These are phyloP conservation scores for Polydrusus pterygomalis DNA, from an alignment of 2,888 invertebrate species.

Conservation along the genomic window DNA sequence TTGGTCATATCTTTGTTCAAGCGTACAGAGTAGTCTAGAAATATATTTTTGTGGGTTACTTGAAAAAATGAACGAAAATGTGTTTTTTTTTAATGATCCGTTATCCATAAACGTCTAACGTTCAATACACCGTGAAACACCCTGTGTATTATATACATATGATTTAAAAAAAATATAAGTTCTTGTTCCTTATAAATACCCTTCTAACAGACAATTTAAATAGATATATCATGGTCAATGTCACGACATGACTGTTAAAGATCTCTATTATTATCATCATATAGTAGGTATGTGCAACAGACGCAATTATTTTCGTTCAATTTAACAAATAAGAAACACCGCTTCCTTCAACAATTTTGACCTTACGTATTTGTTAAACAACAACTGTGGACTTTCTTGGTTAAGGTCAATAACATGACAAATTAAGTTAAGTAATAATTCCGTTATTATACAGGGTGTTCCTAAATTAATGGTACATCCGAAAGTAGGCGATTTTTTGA, in stretches of 20 bases:
- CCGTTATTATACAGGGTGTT: conserved; percentile 23
- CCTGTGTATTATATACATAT: too few relatives aligned
- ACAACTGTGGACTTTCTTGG: conserved; percentile 6
- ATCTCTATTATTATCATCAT: not conserved
- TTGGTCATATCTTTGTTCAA: too few relatives aligned
- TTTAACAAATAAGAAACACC: conserved; percentile 3
- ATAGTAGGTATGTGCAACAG: conserved; percentile 4
- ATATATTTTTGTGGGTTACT: too few relatives aligned
- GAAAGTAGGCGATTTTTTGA: too few relatives aligned
- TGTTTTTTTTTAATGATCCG: too few relatives aligned
- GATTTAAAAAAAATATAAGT: too few relatives aligned
- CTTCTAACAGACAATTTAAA: not conserved
- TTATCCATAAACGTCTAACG: too few relatives aligned
- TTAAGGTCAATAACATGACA: conserved; percentile 30
- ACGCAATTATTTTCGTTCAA: not conserved
- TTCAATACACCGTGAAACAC: too few relatives aligned
- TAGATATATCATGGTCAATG: not conserved
- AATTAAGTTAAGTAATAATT: conserved; percentile 11
- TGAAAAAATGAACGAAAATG: too few relatives aligned
- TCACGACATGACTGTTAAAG: not conserved
- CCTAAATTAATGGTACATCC: too few relatives aligned
- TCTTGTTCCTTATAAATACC: too few relatives aligned
- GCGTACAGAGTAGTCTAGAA: too few relatives aligned
- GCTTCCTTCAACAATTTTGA: conserved; percentile 11
- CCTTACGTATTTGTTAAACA: not conserved